A percentile compares a stretch with the other conserved stretches of the same genome.
These are phyloP conservation scores for Drosophila neocordata DNA, from an alignment of 1,140 invertebrate genomes.

Conservation along the genomic window DNA sequence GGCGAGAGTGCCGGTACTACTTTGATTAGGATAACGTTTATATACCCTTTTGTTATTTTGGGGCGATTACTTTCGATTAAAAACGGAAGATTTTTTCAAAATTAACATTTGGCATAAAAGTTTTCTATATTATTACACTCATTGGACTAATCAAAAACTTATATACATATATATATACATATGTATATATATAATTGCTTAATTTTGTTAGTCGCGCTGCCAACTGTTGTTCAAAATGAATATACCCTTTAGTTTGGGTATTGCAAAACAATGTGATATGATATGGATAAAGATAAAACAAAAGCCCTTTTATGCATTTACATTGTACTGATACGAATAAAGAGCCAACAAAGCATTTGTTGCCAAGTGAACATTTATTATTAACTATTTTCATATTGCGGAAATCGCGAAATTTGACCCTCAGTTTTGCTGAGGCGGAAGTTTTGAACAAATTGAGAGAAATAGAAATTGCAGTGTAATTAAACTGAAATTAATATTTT, in stretches of 20 bases:
- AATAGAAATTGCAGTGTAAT: conserved; percentile 24
- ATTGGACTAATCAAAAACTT: no score
- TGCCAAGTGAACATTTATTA: conserved; percentile 25
- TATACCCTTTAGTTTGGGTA: neutral
- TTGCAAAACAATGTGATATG: neutral
- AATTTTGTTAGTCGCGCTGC: no score
- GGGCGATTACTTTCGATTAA: no score
- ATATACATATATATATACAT: no score
- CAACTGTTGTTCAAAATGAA: neutral
- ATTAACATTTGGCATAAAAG: no score
- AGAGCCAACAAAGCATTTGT: conserved; percentile 20
- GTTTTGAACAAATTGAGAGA: conserved; percentile 24
- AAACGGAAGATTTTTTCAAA: no score
- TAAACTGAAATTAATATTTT: conserved; percentile 11
- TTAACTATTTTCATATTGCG: conserved; percentile 31
- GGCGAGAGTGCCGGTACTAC: conserved; percentile 17
- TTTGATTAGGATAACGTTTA: neutral
- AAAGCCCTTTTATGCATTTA: conserved; percentile 12
- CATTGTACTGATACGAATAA: conserved; percentile 25
- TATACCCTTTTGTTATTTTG: neutral
- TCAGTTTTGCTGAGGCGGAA: conserved; percentile 32
- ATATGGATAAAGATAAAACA: conserved; percentile 13
- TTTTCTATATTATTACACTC: no score
- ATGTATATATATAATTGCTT: neutral
- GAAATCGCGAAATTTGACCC: conserved; percentile 43